Percentiles rank a stretch among this genome's conserved stretches.
Conservation (phyloP, 2,797 vertebrate species). For the Australoheros facetus region DNA sequence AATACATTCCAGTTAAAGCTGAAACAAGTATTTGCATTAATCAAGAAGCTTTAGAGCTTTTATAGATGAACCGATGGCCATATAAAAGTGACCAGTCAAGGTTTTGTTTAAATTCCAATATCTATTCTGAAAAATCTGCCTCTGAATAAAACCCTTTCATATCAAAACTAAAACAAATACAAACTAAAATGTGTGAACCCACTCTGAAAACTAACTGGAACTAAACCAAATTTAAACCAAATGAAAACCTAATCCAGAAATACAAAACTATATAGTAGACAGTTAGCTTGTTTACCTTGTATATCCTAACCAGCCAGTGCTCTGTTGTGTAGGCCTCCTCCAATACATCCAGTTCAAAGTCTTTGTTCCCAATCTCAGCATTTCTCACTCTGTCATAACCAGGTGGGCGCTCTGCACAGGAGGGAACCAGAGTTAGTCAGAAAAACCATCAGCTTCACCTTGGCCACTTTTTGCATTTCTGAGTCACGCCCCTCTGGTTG, state of each 20-base stretch:
- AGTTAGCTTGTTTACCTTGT: slow-evolving; percentile 85
- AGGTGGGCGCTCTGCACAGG: slow-evolving; percentile 90
- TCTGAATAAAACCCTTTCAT: accelerated
- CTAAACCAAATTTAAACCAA: not conserved
- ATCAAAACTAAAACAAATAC: not conserved
- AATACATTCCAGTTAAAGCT: not conserved
- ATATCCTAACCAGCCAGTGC: slow-evolving; percentile 99
- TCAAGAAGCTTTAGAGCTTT: not conserved
- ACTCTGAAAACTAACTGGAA: not conserved
- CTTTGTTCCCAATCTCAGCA: slow-evolving; percentile 98
- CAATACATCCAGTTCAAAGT: slow-evolving; percentile 97
- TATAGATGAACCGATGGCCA: not conserved
- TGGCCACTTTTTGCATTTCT: not conserved
- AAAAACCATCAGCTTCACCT: not conserved
- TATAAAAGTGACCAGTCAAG: not conserved
- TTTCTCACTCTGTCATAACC: slow-evolving; percentile 98
- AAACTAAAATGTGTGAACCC: not conserved
- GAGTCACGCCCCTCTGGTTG: not conserved
- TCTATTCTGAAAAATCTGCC: not conserved
- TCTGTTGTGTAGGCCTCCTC: slow-evolving; percentile 99
- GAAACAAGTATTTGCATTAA: not conserved
- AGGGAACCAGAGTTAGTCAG: slow-evolving; percentile 1
- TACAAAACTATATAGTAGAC: not conserved
- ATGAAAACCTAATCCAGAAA: not conserved
- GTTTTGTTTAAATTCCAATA: not conserved